Evolutionary conservation across 2,113 vertebrate species (phyloP).

Genomic region (Paradisaea rubra): DNA sequence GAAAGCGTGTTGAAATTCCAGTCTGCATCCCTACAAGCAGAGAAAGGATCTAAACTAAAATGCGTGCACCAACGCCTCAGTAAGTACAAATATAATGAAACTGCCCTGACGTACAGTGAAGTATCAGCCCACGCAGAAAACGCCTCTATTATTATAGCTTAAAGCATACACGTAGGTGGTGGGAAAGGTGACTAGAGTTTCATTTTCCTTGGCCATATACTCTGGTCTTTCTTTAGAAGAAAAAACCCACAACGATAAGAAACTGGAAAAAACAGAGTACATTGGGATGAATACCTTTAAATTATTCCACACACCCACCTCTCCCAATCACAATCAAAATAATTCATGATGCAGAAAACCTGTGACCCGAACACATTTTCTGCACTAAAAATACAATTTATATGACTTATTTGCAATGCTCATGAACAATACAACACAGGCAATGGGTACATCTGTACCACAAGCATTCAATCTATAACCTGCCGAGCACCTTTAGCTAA

Average conservation of each 20-base stretch:
- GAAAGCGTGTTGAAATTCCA: not conserved
- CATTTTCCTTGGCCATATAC: conserved; percentile 15
- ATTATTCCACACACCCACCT: conserved; percentile 13
- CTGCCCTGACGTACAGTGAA: not conserved
- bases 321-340: not conserved
- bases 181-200: conserved; percentile 18
- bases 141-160: conserved; percentile 1
- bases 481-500: not conserved
- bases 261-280: not conserved
- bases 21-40: not conserved
- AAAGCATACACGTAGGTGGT: conserved; percentile 2
- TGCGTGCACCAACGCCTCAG: not conserved
- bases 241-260: not conserved
- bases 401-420: not conserved
- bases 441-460: not conserved
- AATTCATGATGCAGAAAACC: conserved; percentile 8
- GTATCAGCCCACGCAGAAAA: not conserved
- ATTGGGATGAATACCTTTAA: not conserved
- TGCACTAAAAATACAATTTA: not conserved
- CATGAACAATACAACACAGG: not conserved
- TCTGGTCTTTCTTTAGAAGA: not conserved
- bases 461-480: not conserved
- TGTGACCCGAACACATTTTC: not conserved
- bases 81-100: conserved; percentile 4
- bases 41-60: not conserved